Evolutionary conservation across 2,113 vertebrate genomes (phyloP), one percentile per base, ranked within the genome.

Genomic region (Thunnus thynnus): DNA sequence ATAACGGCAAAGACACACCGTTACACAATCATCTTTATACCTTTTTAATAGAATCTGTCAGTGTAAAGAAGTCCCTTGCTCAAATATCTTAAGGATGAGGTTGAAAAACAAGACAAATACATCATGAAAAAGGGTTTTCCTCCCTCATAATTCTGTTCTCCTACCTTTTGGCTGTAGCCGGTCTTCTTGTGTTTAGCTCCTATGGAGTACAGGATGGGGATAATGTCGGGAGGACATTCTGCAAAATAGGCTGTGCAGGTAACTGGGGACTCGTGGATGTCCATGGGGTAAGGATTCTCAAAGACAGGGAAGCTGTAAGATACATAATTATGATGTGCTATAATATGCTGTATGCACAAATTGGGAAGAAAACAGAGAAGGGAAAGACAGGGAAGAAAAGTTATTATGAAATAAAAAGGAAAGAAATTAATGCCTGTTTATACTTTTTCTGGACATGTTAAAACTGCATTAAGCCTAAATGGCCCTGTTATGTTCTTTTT

Each of bases 201-300:
- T 94, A 98, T 96, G 81, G 98, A 98, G 91, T 99, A 99, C 55
- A 99, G 97, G 58, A 98, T 96, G 76, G 97, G 97, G 90, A 99
- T 99, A 90, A 99, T 95, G 91, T 99, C 97, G 20, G 97, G 97
- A 72, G 98, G 97, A 87, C 98, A 99, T 82, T 99, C 97, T 6
- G 97, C 97, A 92, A 99, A 98, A 92, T 99, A 99, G 63, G 97
- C 97, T 68, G 97, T 98, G 90, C 97, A 99, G 70, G 98, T 99
- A 89, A 99, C 98, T 47, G 98, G 98, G 91, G 98, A 99, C 86
- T 99, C 98, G 56, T 99, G 98, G 94, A 99, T 91, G 94, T 99
- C 98, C 98, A 99, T 98, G 54, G 98, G 96, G 92, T 99, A 99
- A 6, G 98, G 97, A 92, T 99, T 99, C 96, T 99, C 98, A 96